Percentiles rank a stretch among this genome's conserved stretches.
phyloP scores from a whole-genome alignment of 2,888 invertebrate species.

The Ennomos quercinarius region DNA sequence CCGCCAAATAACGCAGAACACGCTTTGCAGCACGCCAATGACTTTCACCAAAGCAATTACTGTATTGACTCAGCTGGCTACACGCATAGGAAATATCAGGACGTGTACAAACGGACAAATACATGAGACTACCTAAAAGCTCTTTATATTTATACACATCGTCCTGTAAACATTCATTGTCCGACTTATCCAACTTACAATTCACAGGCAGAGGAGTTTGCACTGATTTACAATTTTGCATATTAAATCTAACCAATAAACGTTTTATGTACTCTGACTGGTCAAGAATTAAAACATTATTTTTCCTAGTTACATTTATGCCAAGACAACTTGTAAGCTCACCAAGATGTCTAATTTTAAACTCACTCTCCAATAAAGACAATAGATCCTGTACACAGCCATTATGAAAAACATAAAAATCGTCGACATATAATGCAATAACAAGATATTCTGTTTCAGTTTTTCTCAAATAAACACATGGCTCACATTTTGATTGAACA shows the following conservation, averaged over 20 bases:
- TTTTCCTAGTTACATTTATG: slow-evolving; percentile 28
- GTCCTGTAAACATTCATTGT: slow-evolving; percentile 8
- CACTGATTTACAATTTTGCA: slow-evolving; percentile 31
- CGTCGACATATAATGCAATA: slow-evolving; percentile 41
- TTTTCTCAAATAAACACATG: slow-evolving; percentile 22
- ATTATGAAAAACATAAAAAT: slow-evolving; percentile 41
- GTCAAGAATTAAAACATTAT: slow-evolving; percentile 17
- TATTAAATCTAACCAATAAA: slow-evolving; percentile 7
- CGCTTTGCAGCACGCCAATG: slow-evolving; percentile 35
- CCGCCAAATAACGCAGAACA: slow-evolving; percentile 31
- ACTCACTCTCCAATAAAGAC: background rate
- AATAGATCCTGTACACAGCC: no score
- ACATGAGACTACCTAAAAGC: slow-evolving; percentile 29
- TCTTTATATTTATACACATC: slow-evolving; percentile 12
- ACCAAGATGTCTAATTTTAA: slow-evolving; percentile 21
- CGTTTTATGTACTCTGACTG: slow-evolving; percentile 23
- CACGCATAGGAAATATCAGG: slow-evolving; percentile 33
- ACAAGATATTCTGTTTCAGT: slow-evolving; percentile 17
- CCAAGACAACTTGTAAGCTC: slow-evolving; percentile 31
- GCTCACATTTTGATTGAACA: slow-evolving; percentile 15
- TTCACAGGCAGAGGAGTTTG: slow-evolving; percentile 26
- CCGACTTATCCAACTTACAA: slow-evolving; percentile 18
- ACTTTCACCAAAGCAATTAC: slow-evolving; percentile 19
- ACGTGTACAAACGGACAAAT: slow-evolving; percentile 32
- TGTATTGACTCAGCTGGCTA: slow-evolving; percentile 35